Evolutionary conservation across 2,888 invertebrate genomes (phyloP), one percentile per base, ranked within the genome.

Genomic region (Cerceris rybyensis): DNA sequence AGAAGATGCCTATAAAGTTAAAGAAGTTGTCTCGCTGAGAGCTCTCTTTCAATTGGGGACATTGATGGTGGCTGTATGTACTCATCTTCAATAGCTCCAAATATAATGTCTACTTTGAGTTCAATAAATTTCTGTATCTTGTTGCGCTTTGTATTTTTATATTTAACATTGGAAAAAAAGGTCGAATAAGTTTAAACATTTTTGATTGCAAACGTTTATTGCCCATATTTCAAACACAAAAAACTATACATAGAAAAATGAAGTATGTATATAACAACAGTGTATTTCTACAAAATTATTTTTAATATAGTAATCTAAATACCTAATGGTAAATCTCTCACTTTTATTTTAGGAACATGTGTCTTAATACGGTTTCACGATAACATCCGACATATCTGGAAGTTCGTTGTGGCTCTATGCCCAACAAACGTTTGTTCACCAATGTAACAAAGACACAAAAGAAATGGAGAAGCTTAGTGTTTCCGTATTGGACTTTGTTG

Each of bases 401-500:
- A 66, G 6, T 0, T 85, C 61, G n/a, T n/a, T n/a, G n/a, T n/a
- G n/a, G n/a, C 7, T 39, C 43, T 59, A 91, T 46, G n/a, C 70
- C 52, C n/a, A 96, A 92, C 52, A 94, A 95, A 86, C 96, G 95
- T 90, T 98, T 98, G 90, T 98, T 98, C 4, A 96, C 96, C 86
- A 98, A 93, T 98, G 98, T 7, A 98, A 93, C 16, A 98, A 93
- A 0, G 97, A 96, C 95, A 91, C n/a, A n/a, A 97, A 95, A 0
- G 97, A 96, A 67, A 98, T 94, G 0, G 97, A 96, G 43, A 96
- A 94, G 89, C 96, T 96, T 63, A 98, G 93, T 28, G 96, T 95
- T 65, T 96, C 96, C 0, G 94, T 93, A 94, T 96, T 96, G 79
- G 93, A 94, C 11, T 93, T 91, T 0, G 94, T 93, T 57, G 97